Conservation (phyloP, 2,888 invertebrate species). For the Calameuta pallipes region DNA sequence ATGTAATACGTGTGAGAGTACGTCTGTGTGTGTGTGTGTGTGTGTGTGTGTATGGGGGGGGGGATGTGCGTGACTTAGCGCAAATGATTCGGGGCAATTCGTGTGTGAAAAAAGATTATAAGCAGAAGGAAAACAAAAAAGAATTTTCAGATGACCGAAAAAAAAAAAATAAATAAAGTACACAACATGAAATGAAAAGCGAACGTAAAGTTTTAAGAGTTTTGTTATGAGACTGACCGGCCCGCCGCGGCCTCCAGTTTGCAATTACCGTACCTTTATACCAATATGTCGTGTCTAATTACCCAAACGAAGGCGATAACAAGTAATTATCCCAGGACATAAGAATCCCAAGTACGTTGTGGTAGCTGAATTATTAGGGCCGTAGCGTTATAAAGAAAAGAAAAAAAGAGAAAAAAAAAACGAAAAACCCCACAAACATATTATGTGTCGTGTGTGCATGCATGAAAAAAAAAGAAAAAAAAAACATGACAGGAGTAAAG, state of each 20-base stretch:
- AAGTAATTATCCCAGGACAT: conserved; percentile 4
- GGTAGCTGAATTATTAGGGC: conserved; percentile 26
- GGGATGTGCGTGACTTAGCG: conserved; percentile 16
- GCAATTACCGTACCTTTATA: conserved; percentile 55
- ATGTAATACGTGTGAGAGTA: neutral
- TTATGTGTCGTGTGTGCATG: conserved; percentile 33
- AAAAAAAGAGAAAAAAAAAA: conserved; percentile 18
- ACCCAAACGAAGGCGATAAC: conserved; percentile 22
- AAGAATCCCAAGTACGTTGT: conserved; percentile 30
- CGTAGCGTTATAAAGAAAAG: conserved; percentile 28
- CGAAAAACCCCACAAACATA: conserved; percentile 18
- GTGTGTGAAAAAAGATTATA: conserved; percentile 23
- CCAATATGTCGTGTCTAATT: conserved; percentile 37
- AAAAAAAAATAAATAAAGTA: conserved; percentile 23
- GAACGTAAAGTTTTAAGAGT: conserved; percentile 40
- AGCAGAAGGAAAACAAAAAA: conserved; percentile 13
- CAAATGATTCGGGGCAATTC: conserved; percentile 58
- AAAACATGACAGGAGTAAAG: conserved; percentile 16
- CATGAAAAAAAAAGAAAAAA: conserved; percentile 18
- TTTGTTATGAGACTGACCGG: conserved; percentile 64
- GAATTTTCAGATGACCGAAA: conserved; percentile 5
- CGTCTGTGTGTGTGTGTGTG: conserved; percentile 22
- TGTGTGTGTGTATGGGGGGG: conserved; percentile 28
- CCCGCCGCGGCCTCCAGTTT: conserved; percentile 57
- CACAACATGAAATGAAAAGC: conserved; percentile 19